Conservation (phyloP, 2,113 vertebrate genomes). For the Dascyllus trimaculatus region DNA sequence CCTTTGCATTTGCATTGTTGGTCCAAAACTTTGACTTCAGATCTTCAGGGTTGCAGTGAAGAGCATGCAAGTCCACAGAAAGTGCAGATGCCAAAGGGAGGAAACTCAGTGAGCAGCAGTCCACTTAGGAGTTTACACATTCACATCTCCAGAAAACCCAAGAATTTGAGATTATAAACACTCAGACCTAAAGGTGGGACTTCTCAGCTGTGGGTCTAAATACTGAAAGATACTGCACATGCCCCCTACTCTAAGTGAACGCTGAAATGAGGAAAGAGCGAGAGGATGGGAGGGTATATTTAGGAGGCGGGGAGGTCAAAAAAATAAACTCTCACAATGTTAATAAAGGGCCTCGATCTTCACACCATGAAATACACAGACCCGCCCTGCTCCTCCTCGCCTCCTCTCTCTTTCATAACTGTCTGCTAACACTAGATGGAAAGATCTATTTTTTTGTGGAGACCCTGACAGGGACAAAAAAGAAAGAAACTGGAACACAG, state of each 20-base stretch:
- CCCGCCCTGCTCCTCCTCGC: constrained; percentile 61
- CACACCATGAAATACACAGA: constrained; percentile 56
- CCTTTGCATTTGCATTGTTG: constrained; percentile 30
- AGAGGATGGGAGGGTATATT: constrained; percentile 49
- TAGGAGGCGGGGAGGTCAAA: constrained; percentile 49
- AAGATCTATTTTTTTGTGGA: constrained; percentile 14
- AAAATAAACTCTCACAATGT: constrained; percentile 73
- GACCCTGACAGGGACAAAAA: background rate
- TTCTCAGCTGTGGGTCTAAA: constrained; percentile 12
- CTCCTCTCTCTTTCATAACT: constrained; percentile 46
- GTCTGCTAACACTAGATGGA: constrained; percentile 53
- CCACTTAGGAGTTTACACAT: background rate
- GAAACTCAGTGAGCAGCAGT: background rate
- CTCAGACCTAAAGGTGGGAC: constrained; percentile 1
- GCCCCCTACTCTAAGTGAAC: constrained; percentile 18
- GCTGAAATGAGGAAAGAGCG: constrained; percentile 36
- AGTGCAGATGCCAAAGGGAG: background rate
- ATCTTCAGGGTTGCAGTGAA: background rate
- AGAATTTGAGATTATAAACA: background rate
- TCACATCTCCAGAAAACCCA: constrained; percentile 4
- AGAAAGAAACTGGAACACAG: background rate
- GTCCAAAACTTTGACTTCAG: background rate
- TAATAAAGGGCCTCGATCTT: constrained; percentile 69
- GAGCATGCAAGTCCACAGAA: constrained; percentile 29
- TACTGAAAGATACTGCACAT: background rate